These are phyloP conservation scores for Tenthredo amoena DNA, from an alignment of 2,888 invertebrate species.

Conservation along the genomic window DNA sequence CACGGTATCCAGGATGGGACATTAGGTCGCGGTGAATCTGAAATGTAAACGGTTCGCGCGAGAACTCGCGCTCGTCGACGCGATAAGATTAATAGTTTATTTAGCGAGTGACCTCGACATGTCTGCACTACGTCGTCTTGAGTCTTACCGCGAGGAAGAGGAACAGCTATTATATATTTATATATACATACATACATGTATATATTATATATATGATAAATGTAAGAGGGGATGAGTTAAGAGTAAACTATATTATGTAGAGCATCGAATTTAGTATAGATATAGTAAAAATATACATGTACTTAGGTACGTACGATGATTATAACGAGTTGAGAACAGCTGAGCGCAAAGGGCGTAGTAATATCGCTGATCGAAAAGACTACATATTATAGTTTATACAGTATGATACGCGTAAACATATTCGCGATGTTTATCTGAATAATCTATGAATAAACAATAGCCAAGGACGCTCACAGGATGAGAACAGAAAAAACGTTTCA, in stretches of 20 bases:
- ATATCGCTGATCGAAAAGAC: not conserved
- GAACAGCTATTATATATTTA: not conserved
- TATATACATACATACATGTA: not conserved
- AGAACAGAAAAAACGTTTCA: not conserved
- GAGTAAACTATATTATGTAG: not conserved
- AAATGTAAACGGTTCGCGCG: conserved; percentile 16
- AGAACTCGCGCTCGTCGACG: not conserved
- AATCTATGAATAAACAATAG: not conserved
- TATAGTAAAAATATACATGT: too few relatives aligned
- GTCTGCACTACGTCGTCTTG: not conserved
- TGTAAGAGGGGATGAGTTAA: not conserved
- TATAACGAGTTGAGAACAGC: conserved; percentile 7
- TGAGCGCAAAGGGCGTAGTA: conserved; percentile 17
- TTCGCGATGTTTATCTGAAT: not conserved
- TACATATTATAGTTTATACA: too few relatives aligned
- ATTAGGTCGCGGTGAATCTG: not conserved
- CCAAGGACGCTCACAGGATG: not conserved
- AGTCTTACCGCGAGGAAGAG: conserved; percentile 10
- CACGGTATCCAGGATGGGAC: not conserved
- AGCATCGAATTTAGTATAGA: not conserved
- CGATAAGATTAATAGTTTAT: conserved; percentile 42
- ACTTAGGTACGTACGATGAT: too few relatives aligned
- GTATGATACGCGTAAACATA: not conserved
- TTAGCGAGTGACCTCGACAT: conserved; percentile 35
- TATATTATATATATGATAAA: not conserved